Conservation (phyloP, 1,140 invertebrate species). For the Diuraphis noxia region DNA sequence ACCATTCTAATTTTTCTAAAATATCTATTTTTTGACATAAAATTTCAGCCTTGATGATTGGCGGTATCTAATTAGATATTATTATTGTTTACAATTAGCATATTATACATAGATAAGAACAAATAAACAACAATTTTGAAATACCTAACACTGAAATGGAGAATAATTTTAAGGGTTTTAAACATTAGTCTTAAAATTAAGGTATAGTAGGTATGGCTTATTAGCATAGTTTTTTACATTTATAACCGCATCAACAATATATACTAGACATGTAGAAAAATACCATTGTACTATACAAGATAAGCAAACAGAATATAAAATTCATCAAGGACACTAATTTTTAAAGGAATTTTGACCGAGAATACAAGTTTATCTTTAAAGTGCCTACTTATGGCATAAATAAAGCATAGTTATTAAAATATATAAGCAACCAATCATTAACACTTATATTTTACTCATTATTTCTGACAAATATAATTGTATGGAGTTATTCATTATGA, state of each 20-base stretch:
- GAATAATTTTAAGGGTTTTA: neutral
- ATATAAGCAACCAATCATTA: neutral
- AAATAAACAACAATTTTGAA: neutral
- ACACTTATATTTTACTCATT: neutral
- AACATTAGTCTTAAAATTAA: neutral
- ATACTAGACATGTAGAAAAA: neutral
- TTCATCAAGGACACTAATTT: conserved; percentile 11
- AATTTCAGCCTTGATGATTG: neutral
- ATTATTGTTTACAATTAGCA: neutral
- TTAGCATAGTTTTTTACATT: neutral
- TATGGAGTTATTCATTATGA: neutral
- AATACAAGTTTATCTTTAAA: conserved; percentile 22
- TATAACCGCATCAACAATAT: neutral
- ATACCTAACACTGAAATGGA: neutral
- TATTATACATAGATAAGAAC: neutral
- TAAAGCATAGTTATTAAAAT: neutral
- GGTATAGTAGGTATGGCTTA: neutral
- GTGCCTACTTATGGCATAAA: neutral
- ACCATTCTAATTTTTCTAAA: neutral
- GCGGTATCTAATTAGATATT: neutral
- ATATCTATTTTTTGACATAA: neutral
- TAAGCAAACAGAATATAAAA: conserved; percentile 27
- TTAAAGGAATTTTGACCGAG: neutral
- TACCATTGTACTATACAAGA: neutral
- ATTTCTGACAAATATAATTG: neutral